Conservation (phyloP, 2,888 invertebrate genomes). For the Pristionchus exspectatus region DNA sequence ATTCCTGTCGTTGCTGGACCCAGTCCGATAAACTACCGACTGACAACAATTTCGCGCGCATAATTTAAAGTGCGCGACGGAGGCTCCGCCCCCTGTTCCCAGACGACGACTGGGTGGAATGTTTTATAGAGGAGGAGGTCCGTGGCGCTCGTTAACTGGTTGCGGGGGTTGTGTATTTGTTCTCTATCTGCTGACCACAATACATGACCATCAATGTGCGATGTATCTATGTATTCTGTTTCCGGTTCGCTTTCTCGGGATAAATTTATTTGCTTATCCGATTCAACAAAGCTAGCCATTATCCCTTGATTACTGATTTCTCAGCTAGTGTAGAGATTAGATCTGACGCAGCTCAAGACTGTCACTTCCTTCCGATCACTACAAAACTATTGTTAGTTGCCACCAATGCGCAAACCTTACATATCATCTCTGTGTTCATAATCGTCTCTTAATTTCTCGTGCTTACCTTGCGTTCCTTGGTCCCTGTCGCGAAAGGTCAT, state of each 20-base stretch:
- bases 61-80: not conserved
- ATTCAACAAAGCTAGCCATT: too few species aligned
- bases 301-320: too few species aligned
- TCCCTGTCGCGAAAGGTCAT: too few species aligned
- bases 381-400: too few species aligned
- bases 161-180: not conserved
- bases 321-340: too few species aligned
- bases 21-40: not conserved
- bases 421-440: too few species aligned
- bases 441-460: too few species aligned
- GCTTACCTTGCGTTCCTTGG: too few species aligned
- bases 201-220: not conserved
- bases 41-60: not conserved
- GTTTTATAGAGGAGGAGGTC: not conserved
- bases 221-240: not conserved
- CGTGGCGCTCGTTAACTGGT: not conserved
- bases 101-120: not conserved
- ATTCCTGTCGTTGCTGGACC: not conserved
- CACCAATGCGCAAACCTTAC: too few species aligned
- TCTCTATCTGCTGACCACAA: not conserved
- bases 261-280: not conserved
- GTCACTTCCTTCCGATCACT: too few species aligned
- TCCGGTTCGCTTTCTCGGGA: not conserved
- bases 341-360: too few species aligned
- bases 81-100: not conserved